A percentile compares a stretch with the other conserved stretches of the same genome.
Conservation (phyloP, 2,797 vertebrate genomes). For the Nasua narica region DNA sequence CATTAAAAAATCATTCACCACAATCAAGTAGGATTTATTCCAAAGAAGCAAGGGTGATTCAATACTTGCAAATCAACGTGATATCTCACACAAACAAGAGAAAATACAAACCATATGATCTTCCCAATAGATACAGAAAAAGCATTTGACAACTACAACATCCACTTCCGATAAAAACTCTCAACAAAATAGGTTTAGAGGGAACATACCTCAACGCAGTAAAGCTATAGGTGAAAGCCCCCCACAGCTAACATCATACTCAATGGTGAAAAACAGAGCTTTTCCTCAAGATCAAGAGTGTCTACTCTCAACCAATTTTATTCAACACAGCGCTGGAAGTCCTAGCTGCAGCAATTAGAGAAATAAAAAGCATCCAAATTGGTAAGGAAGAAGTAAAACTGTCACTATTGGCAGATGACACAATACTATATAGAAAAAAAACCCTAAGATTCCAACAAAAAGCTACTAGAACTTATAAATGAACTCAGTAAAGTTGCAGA, state of each 20-base stretch:
- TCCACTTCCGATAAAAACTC: background rate
- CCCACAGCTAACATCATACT: background rate
- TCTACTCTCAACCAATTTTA: background rate
- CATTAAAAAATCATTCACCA: background rate
- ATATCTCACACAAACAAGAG: background rate
- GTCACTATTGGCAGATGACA: background rate
- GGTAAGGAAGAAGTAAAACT: background rate
- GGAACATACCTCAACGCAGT: background rate
- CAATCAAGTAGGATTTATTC: background rate
- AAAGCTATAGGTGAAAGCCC: background rate
- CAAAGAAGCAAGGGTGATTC: background rate
- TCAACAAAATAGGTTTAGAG: background rate
- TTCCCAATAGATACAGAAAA: background rate
- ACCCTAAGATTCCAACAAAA: background rate
- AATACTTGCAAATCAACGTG: background rate
- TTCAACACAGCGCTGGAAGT: background rate
- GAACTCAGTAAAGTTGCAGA: background rate
- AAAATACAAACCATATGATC: background rate
- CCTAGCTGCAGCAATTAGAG: background rate
- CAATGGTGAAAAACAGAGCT: background rate
- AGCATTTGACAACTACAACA: background rate
- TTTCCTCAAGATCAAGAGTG: background rate
- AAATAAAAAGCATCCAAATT: background rate
- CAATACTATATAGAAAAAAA: background rate
- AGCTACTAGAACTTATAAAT: background rate